A percentile compares a stretch with the other conserved stretches of the same genome.
Conservation (phyloP, 2,113 vertebrate species). For the Hydropotes inermis region DNA sequence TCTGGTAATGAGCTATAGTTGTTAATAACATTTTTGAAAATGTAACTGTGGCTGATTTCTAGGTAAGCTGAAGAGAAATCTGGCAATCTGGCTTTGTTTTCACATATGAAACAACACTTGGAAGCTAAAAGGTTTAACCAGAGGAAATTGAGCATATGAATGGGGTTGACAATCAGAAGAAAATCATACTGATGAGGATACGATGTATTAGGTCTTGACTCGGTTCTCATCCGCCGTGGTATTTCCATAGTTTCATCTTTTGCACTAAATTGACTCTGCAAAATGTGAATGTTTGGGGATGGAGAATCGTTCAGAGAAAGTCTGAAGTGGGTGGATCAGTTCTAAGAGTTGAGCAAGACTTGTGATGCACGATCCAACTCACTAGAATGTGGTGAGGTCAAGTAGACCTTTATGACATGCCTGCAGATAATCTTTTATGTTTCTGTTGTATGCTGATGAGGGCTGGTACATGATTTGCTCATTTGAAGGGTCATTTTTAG, state of each 20-base stretch:
- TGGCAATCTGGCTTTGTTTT: slow-evolving; percentile 1
- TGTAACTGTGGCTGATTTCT: background rate
- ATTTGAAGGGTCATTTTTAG: background rate
- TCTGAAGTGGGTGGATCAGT: background rate
- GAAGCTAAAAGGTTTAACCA: background rate
- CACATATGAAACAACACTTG: background rate
- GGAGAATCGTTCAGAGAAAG: background rate
- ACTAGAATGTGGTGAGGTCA: background rate
- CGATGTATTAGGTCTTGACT: background rate
- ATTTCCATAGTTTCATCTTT: background rate
- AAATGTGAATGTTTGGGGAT: background rate
- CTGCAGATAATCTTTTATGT: background rate
- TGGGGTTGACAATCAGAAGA: slow-evolving; percentile 3
- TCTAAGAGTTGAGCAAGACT: background rate
- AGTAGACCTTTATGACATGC: background rate
- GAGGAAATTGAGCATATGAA: background rate
- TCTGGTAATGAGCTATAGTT: background rate
- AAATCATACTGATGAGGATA: background rate
- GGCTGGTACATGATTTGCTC: background rate
- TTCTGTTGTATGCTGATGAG: background rate
- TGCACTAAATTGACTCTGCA: background rate
- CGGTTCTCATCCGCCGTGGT: background rate
- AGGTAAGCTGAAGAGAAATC: slow-evolving; percentile 12
- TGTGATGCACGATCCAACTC: background rate
- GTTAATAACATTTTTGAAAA: slow-evolving; percentile 3